Evolutionary conservation across 2,888 invertebrate genomes (phyloP).

Genomic region (Tenthredo amoena): DNA sequence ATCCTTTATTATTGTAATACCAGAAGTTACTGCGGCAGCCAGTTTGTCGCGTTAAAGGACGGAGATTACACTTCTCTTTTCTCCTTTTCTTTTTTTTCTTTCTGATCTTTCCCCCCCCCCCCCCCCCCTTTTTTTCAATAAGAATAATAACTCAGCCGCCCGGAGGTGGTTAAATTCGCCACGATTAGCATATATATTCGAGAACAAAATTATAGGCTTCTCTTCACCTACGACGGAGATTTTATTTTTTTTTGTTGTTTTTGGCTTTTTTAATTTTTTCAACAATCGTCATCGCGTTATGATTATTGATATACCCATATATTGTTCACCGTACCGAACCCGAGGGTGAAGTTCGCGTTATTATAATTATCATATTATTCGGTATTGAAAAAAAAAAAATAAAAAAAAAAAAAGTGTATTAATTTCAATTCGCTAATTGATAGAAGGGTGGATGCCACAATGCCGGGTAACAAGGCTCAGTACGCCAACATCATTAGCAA

Average conservation of each 20-base stretch:
- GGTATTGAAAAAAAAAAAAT: not conserved
- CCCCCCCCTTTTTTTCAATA: not conserved
- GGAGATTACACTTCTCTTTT: conserved; percentile 66
- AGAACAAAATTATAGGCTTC: not conserved
- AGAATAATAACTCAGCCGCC: not conserved
- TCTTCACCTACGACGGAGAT: not conserved
- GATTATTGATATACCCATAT: not conserved
- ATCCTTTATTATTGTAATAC: conserved; percentile 77
- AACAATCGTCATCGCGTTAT: not conserved
- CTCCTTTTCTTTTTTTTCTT: not conserved
- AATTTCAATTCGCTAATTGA: conserved; percentile 46
- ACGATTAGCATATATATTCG: not conserved
- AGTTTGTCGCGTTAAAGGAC: conserved; percentile 62
- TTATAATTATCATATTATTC: not conserved
- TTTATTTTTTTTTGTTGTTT: not conserved
- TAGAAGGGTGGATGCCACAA: conserved; percentile 23
- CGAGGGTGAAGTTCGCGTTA: not conserved
- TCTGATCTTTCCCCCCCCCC: too few relatives aligned
- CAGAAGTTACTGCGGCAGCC: conserved; percentile 71
- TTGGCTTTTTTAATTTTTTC: not conserved
- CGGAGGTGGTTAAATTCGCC: not conserved
- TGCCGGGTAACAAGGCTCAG: conserved; percentile 27
- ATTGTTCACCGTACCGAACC: not conserved
- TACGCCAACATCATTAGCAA: conserved; percentile 44
- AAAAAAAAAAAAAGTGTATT: not conserved